Base-by-base conservation (phyloP, 1,140 invertebrate species). In the Vanessa tameamea region DNA sequence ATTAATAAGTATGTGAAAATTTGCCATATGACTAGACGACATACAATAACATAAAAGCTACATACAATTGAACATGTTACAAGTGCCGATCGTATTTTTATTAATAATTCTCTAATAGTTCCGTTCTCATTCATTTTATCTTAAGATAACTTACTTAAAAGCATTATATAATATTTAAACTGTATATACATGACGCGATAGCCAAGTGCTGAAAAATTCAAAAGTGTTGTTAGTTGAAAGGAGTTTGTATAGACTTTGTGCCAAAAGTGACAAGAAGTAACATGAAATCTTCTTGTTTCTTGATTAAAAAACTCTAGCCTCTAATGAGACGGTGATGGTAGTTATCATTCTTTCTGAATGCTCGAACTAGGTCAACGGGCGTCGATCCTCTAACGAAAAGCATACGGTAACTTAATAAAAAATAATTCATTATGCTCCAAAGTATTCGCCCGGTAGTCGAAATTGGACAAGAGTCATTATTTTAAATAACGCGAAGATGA, bases 301-400 rank as follows among this genome's bases (percentile, higher is more conserved):
- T 23, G 53, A 57, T 57, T 57, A 11, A 57, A 57, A 57, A 16
- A 53, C n/a, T 57, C 16, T 57, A 11, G 53, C 47, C 57, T 61
- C 23, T 70, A 63, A 70, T 70, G 57, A 50, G 57, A 70, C 50
- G 48, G 68, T 50, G 68, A 63, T 63, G 26, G 68, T 43, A 57
- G 37, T 59, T 50, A 55, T 64, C 47, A 68, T 64, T 74, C 47
- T 47, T 64, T 74, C 55, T 73, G 57, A 69, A 64, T 31, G 50
- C 72, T 74, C 72, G 53, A 57, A 11, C 53, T 57, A 57, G 72
- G 53, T 67, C 59, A 37, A 50, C 23, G 50, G 47, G 68, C 68
- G 50, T 16, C 26, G 37, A 53, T 55, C 53, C 23, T 57, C 26
- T 23, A 23, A 57, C 53, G 20, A 57, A 23, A 57, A 11, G 53